phyloP scores from a whole-genome alignment of 37 sponge, comb jelly and placozoan species.

The Haliclona indistincta region DNA sequence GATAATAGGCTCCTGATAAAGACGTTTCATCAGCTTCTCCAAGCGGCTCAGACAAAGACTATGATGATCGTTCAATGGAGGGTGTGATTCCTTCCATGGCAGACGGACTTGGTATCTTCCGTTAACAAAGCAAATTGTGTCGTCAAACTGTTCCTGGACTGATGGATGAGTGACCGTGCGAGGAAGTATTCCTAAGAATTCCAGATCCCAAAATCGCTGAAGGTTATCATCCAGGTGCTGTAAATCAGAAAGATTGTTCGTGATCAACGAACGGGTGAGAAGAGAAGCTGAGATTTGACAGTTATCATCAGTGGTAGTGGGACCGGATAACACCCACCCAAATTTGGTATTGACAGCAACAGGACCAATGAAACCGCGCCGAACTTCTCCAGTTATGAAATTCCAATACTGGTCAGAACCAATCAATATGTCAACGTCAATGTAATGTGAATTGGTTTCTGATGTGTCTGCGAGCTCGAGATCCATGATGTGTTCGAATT shows the following conservation, averaged over 20 bases:
- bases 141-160: neutral
- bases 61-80: neutral
- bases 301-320: neutral
- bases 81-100: constrained; percentile 6
- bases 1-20: neutral
- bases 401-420: constrained; percentile 5
- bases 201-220: constrained; percentile 9
- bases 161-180: neutral
- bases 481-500: constrained; percentile 5
- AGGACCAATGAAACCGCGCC: constrained; percentile 7
- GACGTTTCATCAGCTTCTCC: neutral
- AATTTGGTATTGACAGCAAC: constrained; percentile 5
- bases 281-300: neutral
- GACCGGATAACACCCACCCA: constrained; percentile 35
- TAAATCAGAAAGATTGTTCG: neutral
- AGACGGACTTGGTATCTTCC: neutral
- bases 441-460: too few species aligned
- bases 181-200: constrained; percentile 1
- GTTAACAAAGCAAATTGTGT: neutral
- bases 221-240: constrained; percentile 9
- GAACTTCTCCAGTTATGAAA: neutral
- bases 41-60: neutral
- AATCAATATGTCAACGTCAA: too few species aligned
- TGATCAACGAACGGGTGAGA: neutral
- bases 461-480: too few species aligned